Base-by-base conservation (phyloP, 2,888 invertebrate species). In the Drosophila atroscutellata region DNA sequence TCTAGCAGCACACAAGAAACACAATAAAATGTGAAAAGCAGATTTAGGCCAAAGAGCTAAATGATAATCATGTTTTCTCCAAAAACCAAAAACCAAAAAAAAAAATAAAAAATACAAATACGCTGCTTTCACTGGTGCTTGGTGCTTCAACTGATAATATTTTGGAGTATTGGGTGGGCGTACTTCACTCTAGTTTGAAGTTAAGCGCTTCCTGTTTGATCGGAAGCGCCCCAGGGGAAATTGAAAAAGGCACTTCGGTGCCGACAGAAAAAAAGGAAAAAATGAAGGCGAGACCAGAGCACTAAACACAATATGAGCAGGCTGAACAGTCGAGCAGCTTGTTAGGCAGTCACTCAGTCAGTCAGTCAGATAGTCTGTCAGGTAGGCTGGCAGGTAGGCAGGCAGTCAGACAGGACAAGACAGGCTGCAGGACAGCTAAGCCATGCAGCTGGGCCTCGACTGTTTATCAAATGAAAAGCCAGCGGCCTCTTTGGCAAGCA, bases 181-280 rank as follows among this genome's bases (percentile, higher is more conserved):
- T 72, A 75, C 70, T 72, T 71, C 72, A 82, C 77, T 83, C 72
- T 81, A 79, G 83, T 81, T 90, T 86, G 86, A 86, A 90, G 86
- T 91, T 92, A 92, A 92, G 92, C 91, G 90, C 91, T 91, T 92
- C 92, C 92, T 92, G 91, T 91, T 92, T 92, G 91, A 92, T 92
- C 91, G 91, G 90, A 89, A 91, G 86, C 83, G 84, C 92, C 91
- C 88, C 89, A 65, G 85, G 92, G 91, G 91, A 91, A 92, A 92
- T 92, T 91, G 91, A 91, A 91, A 92, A 91, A 82, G 88, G 86
- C 83, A 89, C 85, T 86, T 87, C 75, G 89, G 85, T 76, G 88
- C 81, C 86, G 78, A 75, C 86, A 83, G 70, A 68, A 55, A 65
- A 62, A 24, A 34, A 52, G 45, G 37, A 15, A 18, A 39, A 47